Conservation (phyloP, 2,888 invertebrate species). For the Dryococelus australis region DNA sequence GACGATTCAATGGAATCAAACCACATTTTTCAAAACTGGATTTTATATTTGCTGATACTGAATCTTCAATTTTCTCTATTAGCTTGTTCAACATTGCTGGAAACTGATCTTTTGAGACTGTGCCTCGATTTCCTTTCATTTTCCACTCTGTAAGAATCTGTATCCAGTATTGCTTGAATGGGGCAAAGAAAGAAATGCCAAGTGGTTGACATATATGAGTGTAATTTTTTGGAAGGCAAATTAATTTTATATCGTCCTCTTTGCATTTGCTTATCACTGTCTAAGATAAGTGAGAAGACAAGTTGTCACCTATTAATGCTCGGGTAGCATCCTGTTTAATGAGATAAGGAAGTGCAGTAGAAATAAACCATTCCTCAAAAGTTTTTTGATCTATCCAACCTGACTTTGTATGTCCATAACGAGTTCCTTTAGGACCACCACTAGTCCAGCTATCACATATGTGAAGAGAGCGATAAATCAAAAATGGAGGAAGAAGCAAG, state of each 20-base stretch:
- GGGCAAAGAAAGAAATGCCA: not conserved
- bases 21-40: slow-evolving; percentile 1
- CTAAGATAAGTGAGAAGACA: slow-evolving; percentile 1
- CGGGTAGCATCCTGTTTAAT: not conserved
- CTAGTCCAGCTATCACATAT: not conserved
- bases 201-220: not conserved
- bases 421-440: not conserved
- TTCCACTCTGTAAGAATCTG: slow-evolving; percentile 1
- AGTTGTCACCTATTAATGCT: slow-evolving; percentile 10
- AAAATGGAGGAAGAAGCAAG: not conserved
- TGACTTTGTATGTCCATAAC: slow-evolving; percentile 16
- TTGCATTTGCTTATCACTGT: not conserved
- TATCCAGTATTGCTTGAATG: not conserved
- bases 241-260: not conserved
- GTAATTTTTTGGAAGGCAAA: not conserved
- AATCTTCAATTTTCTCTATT: not conserved
- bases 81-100: not conserved
- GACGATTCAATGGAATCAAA: not conserved
- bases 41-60: not conserved
- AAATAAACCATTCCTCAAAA: not conserved
- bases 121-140: not conserved
- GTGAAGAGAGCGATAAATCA: not conserved
- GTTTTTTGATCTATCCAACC: not conserved
- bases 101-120: not conserved
- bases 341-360: not conserved